Percentiles rank a stretch among this genome's conserved stretches.
phyloP scores from a whole-genome alignment of 30 jellyfish, hydroid and myxozoan genomes.

The Nemopilema nomurai region DNA sequence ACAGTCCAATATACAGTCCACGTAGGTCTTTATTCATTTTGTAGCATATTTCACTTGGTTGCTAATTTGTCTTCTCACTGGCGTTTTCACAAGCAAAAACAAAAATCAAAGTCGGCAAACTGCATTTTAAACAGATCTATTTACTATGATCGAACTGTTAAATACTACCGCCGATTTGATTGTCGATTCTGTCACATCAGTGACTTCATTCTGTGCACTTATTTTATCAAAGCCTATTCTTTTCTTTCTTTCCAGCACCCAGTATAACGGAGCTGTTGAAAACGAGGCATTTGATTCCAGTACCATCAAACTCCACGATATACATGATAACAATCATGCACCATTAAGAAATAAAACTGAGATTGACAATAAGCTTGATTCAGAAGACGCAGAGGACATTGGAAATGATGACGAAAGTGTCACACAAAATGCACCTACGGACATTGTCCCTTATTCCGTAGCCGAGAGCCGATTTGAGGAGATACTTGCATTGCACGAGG shows the following conservation, averaged over 20 bases:
- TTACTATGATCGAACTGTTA: too few species aligned
- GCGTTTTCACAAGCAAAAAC: too few species aligned
- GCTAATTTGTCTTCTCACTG: too few species aligned
- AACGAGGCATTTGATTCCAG: neutral
- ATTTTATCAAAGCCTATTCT: neutral
- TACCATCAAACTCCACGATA: neutral
- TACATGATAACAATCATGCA: neutral
- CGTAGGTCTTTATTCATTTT: too few species aligned
- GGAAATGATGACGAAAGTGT: neutral
- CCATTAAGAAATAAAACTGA: neutral
- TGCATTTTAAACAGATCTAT: too few species aligned
- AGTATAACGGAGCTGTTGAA: neutral
- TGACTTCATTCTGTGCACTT: neutral
- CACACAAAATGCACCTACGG: slow-evolving; percentile 29
- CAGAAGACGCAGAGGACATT: neutral
- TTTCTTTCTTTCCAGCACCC: neutral
- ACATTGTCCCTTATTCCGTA: slow-evolving; percentile 37
- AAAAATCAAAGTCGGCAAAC: too few species aligned
- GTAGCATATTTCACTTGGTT: too few species aligned
- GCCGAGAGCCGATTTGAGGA: slow-evolving; percentile 20
- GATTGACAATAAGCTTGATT: neutral
- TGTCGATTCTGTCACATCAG: neutral
- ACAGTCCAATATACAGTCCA: too few species aligned
- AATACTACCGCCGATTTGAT: too few species aligned
- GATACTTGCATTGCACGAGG: neutral